A percentile compares a stretch with the other conserved stretches of the same genome.
Evolutionary conservation across 1,140 invertebrate species (phyloP).

Genomic region (Oncopodura yosiiana): DNA sequence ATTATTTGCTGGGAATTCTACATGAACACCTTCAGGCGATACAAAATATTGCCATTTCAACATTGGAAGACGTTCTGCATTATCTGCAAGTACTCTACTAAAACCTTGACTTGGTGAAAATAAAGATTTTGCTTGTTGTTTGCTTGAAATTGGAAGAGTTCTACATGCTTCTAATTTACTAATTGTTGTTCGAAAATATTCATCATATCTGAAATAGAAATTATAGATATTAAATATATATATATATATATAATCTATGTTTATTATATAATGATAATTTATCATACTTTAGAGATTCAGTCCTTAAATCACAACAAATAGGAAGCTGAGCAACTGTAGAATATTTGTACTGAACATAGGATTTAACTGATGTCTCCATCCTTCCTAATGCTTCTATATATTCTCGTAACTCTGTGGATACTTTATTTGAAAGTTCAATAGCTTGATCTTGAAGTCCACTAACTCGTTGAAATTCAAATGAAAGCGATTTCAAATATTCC

Average conservation of each 20-base stretch:
- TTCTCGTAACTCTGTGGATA: conserved; percentile 4
- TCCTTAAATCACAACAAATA: conserved; percentile 10
- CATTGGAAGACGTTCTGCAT: conserved; percentile 42
- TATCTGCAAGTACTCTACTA: conserved; percentile 42
- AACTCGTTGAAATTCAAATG: neutral
- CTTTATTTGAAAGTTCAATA: conserved; percentile 4
- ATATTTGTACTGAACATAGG: neutral
- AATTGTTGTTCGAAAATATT: conserved; percentile 12
- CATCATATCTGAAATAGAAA: conserved; percentile 8
- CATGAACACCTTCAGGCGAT: conserved; percentile 44
- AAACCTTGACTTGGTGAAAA: neutral
- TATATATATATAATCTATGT: neutral
- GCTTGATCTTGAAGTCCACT: conserved; percentile 10
- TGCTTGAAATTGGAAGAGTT: conserved; percentile 10
- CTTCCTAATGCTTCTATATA: conserved; percentile 15
- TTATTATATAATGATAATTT: neutral
- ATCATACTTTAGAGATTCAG: conserved; percentile 12
- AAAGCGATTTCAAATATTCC: conserved; percentile 14
- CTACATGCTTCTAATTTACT: conserved; percentile 13
- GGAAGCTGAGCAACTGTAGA: neutral
- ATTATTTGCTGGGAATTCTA: conserved; percentile 43
- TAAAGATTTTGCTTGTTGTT: neutral
- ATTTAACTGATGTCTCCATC: conserved; percentile 13
- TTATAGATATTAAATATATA: neutral
- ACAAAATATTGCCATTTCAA: conserved; percentile 52